Evolutionary conservation across 2,888 invertebrate genomes (phyloP), one percentile per base, ranked within the genome.

Genomic region (Himalopsyche tibetana): DNA sequence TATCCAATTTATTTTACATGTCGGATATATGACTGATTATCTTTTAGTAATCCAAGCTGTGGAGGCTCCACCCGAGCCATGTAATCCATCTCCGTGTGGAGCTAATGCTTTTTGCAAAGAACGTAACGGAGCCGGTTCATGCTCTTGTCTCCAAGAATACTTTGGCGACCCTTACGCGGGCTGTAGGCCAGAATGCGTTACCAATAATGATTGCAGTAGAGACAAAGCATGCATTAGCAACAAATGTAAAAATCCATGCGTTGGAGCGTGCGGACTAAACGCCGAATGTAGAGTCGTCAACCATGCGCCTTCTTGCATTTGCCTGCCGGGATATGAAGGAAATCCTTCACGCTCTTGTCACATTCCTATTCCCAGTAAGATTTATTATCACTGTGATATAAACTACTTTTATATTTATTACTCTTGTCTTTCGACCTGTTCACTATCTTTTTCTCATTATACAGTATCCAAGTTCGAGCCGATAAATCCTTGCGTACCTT

Each of bases 151-250:
- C 85, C 94, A 96, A 15, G 96, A 96, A 90, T 97, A 97, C 91
- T 96, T 95, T 89, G 98, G 98, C 56, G 97, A 98, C 92, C 98
- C 98, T 0, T 97, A 97, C 90, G 95, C 95, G 2, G 96, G 96
- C 86, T 98, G 97, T 91, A 94, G 96, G 89, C 97, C 97, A 5
- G 97, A 97, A 92, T 97, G 97, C 90, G 96, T 97, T 5, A 95
- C 95, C 82, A 97, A 97, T 90, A 95, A 96, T 42, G 97, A 97
- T 90, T 98, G 97, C 90, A 92, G 95, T 55, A 94, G 94, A 88
- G 94, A 95, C 89, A 96, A 94, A 89, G 96, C 97, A 83, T 98
- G 98, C 90, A 93, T 96, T 40, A 96, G 96, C 91, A 96, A 96
- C 90, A 97, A 97, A 93, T 98, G 98, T 90, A 93, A 94, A 87